Percentiles rank a stretch among this genome's conserved stretches.
Conservation (phyloP, 2,797 vertebrate genomes). For the Argentina silus region DNA sequence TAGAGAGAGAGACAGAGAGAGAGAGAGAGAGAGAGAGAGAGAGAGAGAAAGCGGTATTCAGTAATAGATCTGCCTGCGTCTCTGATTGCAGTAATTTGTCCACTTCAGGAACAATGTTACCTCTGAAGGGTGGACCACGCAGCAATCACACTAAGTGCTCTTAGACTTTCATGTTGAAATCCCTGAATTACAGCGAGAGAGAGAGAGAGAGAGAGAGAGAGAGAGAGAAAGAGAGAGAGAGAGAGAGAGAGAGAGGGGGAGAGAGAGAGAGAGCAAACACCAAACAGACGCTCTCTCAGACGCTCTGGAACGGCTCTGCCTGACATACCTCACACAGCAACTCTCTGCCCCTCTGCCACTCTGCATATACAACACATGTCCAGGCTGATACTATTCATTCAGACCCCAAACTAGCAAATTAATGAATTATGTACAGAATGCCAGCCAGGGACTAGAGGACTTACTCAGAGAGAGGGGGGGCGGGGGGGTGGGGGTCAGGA, state of each 20-base stretch:
- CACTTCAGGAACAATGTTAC: conserved; percentile 15
- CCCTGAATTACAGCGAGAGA: neutral
- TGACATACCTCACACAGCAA: too few relatives aligned
- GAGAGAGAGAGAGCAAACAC: neutral
- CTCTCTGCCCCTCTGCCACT: too few relatives aligned
- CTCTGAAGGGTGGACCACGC: neutral
- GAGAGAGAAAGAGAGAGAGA: neutral
- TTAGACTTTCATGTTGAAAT: neutral
- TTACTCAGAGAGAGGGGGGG: neutral
- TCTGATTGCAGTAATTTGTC: conserved; percentile 33
- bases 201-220: too few relatives aligned
- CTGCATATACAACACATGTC: too few relatives aligned
- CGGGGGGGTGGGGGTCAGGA: too few relatives aligned
- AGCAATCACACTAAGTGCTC: neutral
- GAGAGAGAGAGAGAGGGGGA: neutral
- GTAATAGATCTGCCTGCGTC: neutral
- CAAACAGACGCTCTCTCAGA: too few relatives aligned
- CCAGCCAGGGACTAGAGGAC: neutral
- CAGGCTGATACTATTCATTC: too few relatives aligned
- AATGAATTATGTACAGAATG: neutral
- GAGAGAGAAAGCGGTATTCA: too few relatives aligned
- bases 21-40: too few relatives aligned
- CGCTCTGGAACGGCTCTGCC: too few relatives aligned
- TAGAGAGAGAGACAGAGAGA: too few relatives aligned
- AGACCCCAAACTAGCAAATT: neutral